Base-by-base conservation (phyloP, 2,113 vertebrate species). In the Natator depressus region DNA sequence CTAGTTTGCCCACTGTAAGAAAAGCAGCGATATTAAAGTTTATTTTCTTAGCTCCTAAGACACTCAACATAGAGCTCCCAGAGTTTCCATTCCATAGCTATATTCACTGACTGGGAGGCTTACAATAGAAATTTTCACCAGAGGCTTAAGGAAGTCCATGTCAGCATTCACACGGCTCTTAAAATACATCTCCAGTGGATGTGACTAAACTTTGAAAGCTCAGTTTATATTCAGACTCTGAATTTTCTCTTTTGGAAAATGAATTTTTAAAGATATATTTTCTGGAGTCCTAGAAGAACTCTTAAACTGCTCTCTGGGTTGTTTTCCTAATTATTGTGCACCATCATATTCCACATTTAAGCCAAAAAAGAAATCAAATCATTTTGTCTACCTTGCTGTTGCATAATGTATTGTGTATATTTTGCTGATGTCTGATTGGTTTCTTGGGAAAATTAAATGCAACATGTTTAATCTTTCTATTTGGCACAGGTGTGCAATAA, bases 401-500 rank as follows among this genome's bases (percentile, higher is more conserved):
- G 49, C 57, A 89, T 62, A 57, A 87, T 59, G 0, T 65, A 7
- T 54, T 85, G 16, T 85, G 27, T 47, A 19, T 24, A 50, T 65
- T 91, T 87, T 84, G 24, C 82, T 82, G 13, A 10, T 46, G 11
- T 82, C 72, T 92, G 86, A 85, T 49, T 59, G 24, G 16, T 12
- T 90, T 90, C 59, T 31, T 3, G 46, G 14, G 16, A 81, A 96
- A 88, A 82, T 90, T 19, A 95, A 57, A 72, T 84, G 65, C 53
- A 93, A 13, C 11, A 75, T 94, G 59, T 93, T 93, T 94, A 35
- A 85, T 95, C 91, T 94, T 53, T 38, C 81, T 93, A 94, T 91
- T 96, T 97, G 96, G 93, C 81, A 85, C 49, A 91, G 81, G 82
- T 93, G 82, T 84, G 62, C 51, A 76, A 57, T 84, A 93, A 89